Conservation (phyloP, 2,888 invertebrate species). For the Lithophane ornitopus region DNA sequence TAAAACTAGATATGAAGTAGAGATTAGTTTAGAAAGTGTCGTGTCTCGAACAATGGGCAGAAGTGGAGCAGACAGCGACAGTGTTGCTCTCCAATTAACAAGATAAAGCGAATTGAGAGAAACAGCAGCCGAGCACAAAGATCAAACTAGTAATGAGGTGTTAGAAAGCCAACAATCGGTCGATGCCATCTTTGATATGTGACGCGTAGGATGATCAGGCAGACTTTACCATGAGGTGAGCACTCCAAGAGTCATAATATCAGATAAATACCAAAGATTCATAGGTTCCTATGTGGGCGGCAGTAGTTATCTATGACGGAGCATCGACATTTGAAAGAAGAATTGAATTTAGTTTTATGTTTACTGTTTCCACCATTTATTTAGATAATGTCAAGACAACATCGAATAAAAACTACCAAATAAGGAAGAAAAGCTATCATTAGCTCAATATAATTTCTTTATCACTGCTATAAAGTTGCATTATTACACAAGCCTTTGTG, state of each 20-base stretch:
- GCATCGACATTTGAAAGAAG: conserved; percentile 52
- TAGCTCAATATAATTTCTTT: conserved; percentile 36
- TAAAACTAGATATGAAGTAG: conserved; percentile 79
- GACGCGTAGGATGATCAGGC: conserved; percentile 63
- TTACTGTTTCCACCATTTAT: conserved; percentile 35
- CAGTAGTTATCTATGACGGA: conserved; percentile 54
- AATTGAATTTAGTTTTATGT: conserved; percentile 49
- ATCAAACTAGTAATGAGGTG: conserved; percentile 72
- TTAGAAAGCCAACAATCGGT: conserved; percentile 77
- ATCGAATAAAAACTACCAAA: conserved; percentile 39
- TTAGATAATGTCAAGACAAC: conserved; percentile 47
- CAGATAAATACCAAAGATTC: conserved; percentile 60
- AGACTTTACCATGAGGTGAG: conserved; percentile 53
- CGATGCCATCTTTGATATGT: conserved; percentile 69
- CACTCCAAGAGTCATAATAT: conserved; percentile 47
- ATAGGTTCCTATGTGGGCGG: conserved; percentile 58
- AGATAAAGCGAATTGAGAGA: conserved; percentile 78
- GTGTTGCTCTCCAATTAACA: conserved; percentile 80
- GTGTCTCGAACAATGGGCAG: conserved; percentile 82
- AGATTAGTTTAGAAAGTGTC: conserved; percentile 88
- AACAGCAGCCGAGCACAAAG: conserved; percentile 74
- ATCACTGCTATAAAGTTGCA: conserved; percentile 13
- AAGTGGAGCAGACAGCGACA: conserved; percentile 79
- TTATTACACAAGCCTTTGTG: conserved; percentile 18
- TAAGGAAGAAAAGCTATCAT: conserved; percentile 49